These are phyloP conservation scores for Diachasmimorpha longicaudata DNA, from an alignment of 1,140 invertebrate species.

Conservation along the genomic window DNA sequence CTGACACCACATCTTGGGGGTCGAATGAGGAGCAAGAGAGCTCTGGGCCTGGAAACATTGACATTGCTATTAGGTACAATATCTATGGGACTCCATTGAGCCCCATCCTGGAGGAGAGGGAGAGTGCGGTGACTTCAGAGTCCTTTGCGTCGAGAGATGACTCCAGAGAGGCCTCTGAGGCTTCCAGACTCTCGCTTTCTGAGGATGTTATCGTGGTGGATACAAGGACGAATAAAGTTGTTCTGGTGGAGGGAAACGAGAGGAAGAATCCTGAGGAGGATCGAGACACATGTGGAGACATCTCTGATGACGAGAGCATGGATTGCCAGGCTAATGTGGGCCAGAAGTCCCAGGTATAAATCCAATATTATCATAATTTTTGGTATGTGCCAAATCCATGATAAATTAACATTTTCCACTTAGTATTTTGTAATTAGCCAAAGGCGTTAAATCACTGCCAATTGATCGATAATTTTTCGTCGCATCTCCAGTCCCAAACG, in stretches of 20 bases:
- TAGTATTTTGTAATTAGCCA: too few relatives aligned
- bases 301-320: slow-evolving; percentile 51
- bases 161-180: slow-evolving; percentile 50
- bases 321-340: slow-evolving; percentile 34
- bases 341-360: too few relatives aligned
- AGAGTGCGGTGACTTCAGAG: slow-evolving; percentile 54
- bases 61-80: slow-evolving; percentile 64
- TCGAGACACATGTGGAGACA: slow-evolving; percentile 43
- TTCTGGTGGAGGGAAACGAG: slow-evolving; percentile 55
- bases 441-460: slow-evolving; percentile 14
- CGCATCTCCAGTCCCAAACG: too few relatives aligned
- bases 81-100: slow-evolving; percentile 66
- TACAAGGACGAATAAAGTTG: slow-evolving; percentile 64
- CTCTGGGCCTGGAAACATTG: slow-evolving; percentile 45
- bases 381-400: too few relatives aligned
- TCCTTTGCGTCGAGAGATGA: slow-evolving; percentile 48
- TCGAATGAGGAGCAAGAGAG: slow-evolving; percentile 50
- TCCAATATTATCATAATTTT: background rate
- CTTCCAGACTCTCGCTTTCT: slow-evolving; percentile 50
- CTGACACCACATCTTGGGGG: slow-evolving; percentile 47
- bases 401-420: too few relatives aligned
- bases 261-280: slow-evolving; percentile 32
- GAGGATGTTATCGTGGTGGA: slow-evolving; percentile 67
- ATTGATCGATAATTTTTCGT: too few relatives aligned
- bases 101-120: slow-evolving; percentile 69